Evolutionary conservation across 2,797 vertebrate species (phyloP).

Genomic region (Galago senegalensis): DNA sequence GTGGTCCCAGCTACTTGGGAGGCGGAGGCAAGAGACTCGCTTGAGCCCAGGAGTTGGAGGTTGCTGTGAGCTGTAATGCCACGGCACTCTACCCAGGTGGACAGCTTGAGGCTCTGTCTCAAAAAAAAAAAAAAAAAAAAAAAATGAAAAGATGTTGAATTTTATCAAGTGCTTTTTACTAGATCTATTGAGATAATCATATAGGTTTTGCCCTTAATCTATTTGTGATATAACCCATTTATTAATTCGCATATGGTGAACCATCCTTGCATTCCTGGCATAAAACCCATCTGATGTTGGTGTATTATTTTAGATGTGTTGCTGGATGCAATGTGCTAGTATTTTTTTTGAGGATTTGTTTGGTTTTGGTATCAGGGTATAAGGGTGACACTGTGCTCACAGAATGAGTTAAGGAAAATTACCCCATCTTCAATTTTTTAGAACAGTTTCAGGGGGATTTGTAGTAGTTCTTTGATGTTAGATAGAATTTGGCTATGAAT

Average conservation of each 20-base stretch:
- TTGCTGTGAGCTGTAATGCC: too few species aligned
- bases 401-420: neutral
- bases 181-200: neutral
- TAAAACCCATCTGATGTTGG: neutral
- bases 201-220: neutral
- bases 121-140: too few species aligned
- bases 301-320: neutral
- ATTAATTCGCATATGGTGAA: neutral
- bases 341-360: neutral
- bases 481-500: neutral
- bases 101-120: too few species aligned
- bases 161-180: neutral
- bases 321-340: neutral
- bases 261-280: neutral
- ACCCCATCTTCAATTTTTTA: neutral
- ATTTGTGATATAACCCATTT: neutral
- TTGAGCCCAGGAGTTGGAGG: too few species aligned
- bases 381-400: neutral
- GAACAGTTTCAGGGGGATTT: neutral
- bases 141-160: neutral
- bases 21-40: too few species aligned
- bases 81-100: too few species aligned
- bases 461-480: neutral
- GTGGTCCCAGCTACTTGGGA: too few species aligned
- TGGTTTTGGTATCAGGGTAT: neutral